These are phyloP conservation scores for Mormyrus lacerda DNA, from an alignment of 2,113 vertebrate species.

Conservation along the genomic window DNA sequence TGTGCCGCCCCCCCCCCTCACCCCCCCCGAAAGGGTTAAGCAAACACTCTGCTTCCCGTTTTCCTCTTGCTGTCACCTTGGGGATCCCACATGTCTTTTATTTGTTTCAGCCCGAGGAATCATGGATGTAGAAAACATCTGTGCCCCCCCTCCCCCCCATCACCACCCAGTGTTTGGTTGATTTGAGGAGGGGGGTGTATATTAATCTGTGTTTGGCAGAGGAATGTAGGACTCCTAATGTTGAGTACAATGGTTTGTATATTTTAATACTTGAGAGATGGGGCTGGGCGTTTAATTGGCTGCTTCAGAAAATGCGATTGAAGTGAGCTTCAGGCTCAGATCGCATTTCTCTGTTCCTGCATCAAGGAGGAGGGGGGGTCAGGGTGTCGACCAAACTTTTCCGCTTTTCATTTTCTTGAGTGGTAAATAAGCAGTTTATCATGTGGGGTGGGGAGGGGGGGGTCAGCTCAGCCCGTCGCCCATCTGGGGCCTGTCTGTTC, in stretches of 20 bases:
- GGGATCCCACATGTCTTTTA: conserved; percentile 3
- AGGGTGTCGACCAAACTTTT: conserved; percentile 23
- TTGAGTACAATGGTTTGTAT: not conserved
- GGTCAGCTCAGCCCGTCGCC: conserved; percentile 1
- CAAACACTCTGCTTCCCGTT: not conserved
- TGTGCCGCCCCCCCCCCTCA: not conserved
- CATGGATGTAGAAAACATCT: conserved; percentile 10
- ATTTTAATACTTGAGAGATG: not conserved
- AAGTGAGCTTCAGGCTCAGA: conserved; percentile 16
- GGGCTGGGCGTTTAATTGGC: conserved; percentile 34
- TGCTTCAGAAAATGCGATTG: conserved; percentile 21
- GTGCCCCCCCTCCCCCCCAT: not conserved
- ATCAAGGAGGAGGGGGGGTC: conserved; percentile 25
- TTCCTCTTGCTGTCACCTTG: not conserved
- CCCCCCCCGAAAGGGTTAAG: not conserved
- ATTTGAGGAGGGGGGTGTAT: not conserved
- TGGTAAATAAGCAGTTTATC: conserved; percentile 31
- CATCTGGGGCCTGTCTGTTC: conserved; percentile 24
- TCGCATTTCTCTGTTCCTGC: conserved; percentile 28
- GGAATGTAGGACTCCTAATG: not conserved
- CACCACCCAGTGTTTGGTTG: not conserved
- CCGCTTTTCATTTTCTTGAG: conserved; percentile 34
- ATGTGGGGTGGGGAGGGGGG: conserved; percentile 9
- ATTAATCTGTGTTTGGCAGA: not conserved
- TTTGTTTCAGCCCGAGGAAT: not conserved